Base-by-base conservation (phyloP, 2,113 vertebrate genomes). In the Spea multiplicata region DNA sequence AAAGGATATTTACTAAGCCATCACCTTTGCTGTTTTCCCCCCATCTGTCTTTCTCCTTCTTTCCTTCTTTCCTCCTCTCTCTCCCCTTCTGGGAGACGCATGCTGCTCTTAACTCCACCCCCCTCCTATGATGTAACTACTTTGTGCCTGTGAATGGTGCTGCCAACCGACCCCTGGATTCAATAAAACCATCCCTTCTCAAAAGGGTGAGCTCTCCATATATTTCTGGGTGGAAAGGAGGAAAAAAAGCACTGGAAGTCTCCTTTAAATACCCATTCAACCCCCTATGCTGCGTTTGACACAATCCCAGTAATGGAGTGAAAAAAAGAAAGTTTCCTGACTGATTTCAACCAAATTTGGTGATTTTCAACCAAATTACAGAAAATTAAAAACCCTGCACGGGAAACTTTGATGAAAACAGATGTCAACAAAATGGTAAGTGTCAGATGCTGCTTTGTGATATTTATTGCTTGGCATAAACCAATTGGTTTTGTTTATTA, bases 371-470 rank as follows among this genome's bases (percentile, higher is more conserved):
- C 71, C 71, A 68, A 80, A 80, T 74, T 52, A 80, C 71, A 80
- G 71, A 49, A 80, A 68, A 74, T 68, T 73, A 74, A 73, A 80
- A 61, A 64, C 71, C 67, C 78, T 61, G 73, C 47, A 68, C 5
- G 48, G 70, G 46, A 74, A 7, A 74, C 62, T 74, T 80, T 71
- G 66, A 66, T 48, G 45, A 74, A 73, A 80, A 46, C 78, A 74
- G 78, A 80, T 74, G 71, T 74, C 70, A 74, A 68, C 78, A 80
- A 73, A 73, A 80, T 80, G 78, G 78, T 80, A 80, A 80, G 78
- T 80, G 76, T 64, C 59, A 65, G 30, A 71, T 17, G 47, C 57
- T 9, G 55, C 46, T 70, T 30, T 77, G 55, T 50, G 53, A 77
- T 71, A 66, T 78, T 78, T 71, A 44, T 61, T 78, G 57, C 62